Evolutionary conservation across 2,888 invertebrate species (phyloP), one percentile per base, ranked within the genome.

Genomic region (Polyploca ridens): DNA sequence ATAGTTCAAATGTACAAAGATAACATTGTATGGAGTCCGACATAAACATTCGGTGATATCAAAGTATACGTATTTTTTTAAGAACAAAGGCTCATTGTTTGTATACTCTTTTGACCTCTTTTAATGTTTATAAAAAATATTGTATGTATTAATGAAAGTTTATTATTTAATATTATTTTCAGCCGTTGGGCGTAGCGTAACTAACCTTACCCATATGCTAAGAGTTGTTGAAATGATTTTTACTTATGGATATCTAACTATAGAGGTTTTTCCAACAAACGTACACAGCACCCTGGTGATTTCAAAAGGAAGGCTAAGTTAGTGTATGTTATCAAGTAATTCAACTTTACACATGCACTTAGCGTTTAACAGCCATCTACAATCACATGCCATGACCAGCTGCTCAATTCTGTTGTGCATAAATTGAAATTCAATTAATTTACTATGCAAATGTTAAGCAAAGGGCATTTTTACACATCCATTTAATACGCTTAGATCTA

Each of bases 361-460:
- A 46, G 62, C 19, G 58, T 58, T 58, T 46, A 64, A 67, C 44
- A 49, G 57, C 61, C 57, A 73, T 67, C 67, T 71, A 72, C 75
- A 76, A 76, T 78, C 74, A 74, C 72, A 74, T 63, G 64, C 68
- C 75, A 77, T 72, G 54, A 19, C 54, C 54, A 54, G 54, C 54
- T 54, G 71, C 71, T 73, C 71, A 69, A 70, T 67, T 69, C 66
- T 68, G 67, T 66, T 68, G 65, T 70, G 65, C 69, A 72, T 78
- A 72, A 71, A 73, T 74, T 72, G 67, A 71, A 72, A 73, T 69
- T 58, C 68, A 69, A 77, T 79, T 75, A 77, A 78, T 79, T 74
- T 78, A 77, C 69, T 79, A 79, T 78, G 79, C 69, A 73, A 79
- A 79, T 78, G 66, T 62, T 62, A 41, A 33, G 60, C 63, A 61